These are phyloP conservation scores for Sebastes iracundus DNA, from an alignment of 2,797 vertebrate species.

Conservation along the genomic window DNA sequence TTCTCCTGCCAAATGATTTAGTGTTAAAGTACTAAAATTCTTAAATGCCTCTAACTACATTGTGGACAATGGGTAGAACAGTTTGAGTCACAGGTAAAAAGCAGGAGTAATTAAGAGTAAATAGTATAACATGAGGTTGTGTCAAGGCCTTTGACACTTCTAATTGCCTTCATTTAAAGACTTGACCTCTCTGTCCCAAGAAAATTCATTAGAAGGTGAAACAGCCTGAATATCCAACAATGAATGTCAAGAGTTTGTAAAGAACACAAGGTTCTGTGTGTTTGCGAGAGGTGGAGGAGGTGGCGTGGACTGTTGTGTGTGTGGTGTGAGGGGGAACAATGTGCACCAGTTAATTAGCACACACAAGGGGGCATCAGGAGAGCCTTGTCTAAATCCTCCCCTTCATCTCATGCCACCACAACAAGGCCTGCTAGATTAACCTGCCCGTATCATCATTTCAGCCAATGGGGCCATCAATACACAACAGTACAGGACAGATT, in stretches of 20 bases:
- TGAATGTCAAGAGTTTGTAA: constrained; percentile 76
- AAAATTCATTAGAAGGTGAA: constrained; percentile 74
- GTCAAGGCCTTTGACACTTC: constrained; percentile 73
- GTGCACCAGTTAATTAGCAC: constrained; percentile 79
- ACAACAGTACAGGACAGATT: constrained; percentile 23
- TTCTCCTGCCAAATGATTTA: not conserved
- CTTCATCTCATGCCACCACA: constrained; percentile 73
- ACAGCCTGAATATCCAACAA: constrained; percentile 58
- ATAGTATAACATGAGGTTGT: constrained; percentile 64
- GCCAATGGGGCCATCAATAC: constrained; percentile 43
- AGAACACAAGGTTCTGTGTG: constrained; percentile 69
- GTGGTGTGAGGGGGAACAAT: constrained; percentile 53
- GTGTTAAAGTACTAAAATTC: not conserved
- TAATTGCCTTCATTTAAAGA: constrained; percentile 82
- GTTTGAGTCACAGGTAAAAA: constrained; percentile 24
- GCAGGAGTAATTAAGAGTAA: constrained; percentile 77
- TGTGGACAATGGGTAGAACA: constrained; percentile 5
- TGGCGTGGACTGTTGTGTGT: constrained; percentile 25
- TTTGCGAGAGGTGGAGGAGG: constrained; percentile 31
- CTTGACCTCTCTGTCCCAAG: constrained; percentile 64
- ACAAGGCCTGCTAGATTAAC: constrained; percentile 74
- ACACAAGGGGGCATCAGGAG: constrained; percentile 62
- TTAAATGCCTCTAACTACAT: not conserved
- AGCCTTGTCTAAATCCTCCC: constrained; percentile 70
- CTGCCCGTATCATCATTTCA: constrained; percentile 55